Evolutionary conservation across 2,888 invertebrate genomes (phyloP).

Genomic region (Choreutis nemorana): DNA sequence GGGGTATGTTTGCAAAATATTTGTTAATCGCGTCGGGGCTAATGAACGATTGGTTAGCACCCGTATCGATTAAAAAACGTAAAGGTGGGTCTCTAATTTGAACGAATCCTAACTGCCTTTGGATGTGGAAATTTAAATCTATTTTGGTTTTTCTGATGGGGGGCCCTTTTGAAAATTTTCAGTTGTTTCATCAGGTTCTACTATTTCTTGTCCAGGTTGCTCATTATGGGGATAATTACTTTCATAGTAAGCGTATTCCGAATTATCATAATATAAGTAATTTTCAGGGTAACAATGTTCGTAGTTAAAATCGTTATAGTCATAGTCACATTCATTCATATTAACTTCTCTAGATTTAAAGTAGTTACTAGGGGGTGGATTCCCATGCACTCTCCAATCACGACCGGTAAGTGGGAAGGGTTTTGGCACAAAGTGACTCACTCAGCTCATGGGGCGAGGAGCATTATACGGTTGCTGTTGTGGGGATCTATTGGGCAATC

Average conservation of each 20-base stretch:
- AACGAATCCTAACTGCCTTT: conserved; percentile 13
- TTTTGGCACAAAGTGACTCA: neutral
- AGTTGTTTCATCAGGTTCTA: too few species aligned
- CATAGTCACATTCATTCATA: neutral
- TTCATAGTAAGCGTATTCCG: neutral
- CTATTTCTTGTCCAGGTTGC: too few species aligned
- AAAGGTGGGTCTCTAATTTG: conserved; percentile 13
- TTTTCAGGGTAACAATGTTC: neutral
- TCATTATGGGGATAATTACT: neutral
- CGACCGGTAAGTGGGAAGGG: neutral
- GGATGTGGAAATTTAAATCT: conserved; percentile 15
- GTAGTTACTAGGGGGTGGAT: neutral
- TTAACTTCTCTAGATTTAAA: neutral
- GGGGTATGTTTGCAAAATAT: conserved; percentile 2
- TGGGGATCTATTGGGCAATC: neutral
- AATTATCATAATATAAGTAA: neutral
- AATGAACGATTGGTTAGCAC: conserved; percentile 16
- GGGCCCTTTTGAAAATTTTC: conserved; percentile 12
- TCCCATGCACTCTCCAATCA: neutral
- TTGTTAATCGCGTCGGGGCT: conserved; percentile 13
- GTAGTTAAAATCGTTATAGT: neutral
- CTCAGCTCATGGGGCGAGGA: neutral
- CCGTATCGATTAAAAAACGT: conserved; percentile 14
- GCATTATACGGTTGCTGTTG: neutral
- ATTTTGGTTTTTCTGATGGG: conserved; percentile 10